Evolutionary conservation across 35 echinoderm and acorn worm species (phyloP).

Genomic region (Holothuria glaberrima): DNA sequence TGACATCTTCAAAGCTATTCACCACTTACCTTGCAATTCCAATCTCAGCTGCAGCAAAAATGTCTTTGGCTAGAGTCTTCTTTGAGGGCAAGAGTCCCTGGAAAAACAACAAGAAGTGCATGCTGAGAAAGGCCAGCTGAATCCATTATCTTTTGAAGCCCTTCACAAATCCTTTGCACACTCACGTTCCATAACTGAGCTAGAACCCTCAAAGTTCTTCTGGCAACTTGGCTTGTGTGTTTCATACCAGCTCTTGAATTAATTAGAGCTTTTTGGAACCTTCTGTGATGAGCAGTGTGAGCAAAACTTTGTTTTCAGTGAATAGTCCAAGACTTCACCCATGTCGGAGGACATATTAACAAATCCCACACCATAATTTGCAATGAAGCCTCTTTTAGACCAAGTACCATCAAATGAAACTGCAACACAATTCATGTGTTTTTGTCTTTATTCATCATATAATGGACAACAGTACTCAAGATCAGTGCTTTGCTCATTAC

Average conservation of each 20-base stretch:
- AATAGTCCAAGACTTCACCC: constrained; percentile 58
- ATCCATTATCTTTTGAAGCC: constrained; percentile 8
- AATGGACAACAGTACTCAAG: too few species aligned
- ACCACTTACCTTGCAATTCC: background rate
- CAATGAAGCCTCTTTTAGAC: constrained; percentile 50
- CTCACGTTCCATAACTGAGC: constrained; percentile 16
- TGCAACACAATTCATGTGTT: too few species aligned
- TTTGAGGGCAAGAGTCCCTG: too few species aligned
- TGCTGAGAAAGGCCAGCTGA: too few species aligned
- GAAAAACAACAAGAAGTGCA: too few species aligned
- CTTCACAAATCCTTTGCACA: constrained; percentile 42
- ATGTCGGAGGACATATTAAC: constrained; percentile 68
- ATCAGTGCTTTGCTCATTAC: too few species aligned
- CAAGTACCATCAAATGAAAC: constrained; percentile 74
- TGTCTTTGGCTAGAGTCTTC: too few species aligned
- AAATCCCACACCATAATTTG: constrained; percentile 70
- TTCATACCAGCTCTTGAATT: constrained; percentile 40
- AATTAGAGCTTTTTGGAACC: constrained; percentile 12
- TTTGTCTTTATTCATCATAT: too few species aligned
- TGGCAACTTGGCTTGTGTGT: too few species aligned
- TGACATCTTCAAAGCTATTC: background rate
- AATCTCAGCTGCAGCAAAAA: background rate
- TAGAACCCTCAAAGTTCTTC: too few species aligned
- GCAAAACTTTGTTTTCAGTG: too few species aligned
- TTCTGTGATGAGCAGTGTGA: constrained; percentile 22